phyloP scores from a whole-genome alignment of 1,140 invertebrate genomes.

The Diachasmimorpha longicaudata region DNA sequence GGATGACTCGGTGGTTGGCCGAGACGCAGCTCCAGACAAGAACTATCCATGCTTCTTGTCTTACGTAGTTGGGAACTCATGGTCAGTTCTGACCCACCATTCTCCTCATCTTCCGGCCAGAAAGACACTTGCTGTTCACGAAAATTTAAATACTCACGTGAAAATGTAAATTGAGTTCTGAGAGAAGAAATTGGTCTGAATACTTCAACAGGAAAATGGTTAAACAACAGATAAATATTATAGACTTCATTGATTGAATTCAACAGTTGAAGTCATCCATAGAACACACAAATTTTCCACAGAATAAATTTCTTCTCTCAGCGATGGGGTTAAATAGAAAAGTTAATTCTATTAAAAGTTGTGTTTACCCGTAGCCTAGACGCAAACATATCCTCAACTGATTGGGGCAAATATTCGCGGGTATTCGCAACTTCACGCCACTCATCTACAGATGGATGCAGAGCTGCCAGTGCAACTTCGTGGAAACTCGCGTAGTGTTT shows the following conservation, averaged over 20 bases:
- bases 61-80: constrained; percentile 80
- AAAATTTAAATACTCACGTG: neutral
- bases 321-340: neutral
- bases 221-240: too few relatives aligned
- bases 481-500: constrained; percentile 91
- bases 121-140: constrained; percentile 74
- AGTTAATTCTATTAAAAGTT: neutral
- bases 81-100: constrained; percentile 63
- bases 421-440: constrained; percentile 88
- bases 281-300: too few relatives aligned
- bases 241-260: too few relatives aligned
- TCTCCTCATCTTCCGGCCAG: constrained; percentile 76
- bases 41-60: constrained; percentile 87
- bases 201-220: too few relatives aligned
- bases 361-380: constrained; percentile 72
- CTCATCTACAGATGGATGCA: constrained; percentile 82
- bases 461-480: constrained; percentile 74
- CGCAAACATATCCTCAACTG: constrained; percentile 81
- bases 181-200: neutral
- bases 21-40: constrained; percentile 79
- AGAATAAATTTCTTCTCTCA: neutral
- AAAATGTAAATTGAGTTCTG: neutral
- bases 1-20: constrained; percentile 46
- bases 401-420: constrained; percentile 81
- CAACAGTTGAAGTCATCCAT: too few relatives aligned